phyloP scores from a whole-genome alignment of 2,797 vertebrate species.

The Brachyrhaphis roseni region DNA sequence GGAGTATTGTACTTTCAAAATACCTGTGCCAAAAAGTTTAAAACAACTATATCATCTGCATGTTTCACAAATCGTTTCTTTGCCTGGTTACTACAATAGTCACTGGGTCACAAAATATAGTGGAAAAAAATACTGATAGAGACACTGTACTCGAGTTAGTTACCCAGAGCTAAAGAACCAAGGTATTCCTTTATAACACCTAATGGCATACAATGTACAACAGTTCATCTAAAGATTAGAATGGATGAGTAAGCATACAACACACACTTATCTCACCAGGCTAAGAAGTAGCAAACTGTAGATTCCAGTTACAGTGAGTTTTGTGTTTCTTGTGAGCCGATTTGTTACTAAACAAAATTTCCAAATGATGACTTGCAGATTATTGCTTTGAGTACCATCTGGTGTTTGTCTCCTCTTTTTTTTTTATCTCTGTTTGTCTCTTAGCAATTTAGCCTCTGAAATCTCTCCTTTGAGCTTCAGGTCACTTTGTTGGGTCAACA shows the following conservation, averaged over 20 bases:
- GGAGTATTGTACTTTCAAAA: neutral
- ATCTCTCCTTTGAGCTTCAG: slow-evolving; percentile 61
- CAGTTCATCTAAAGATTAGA: neutral
- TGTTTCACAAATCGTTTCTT: neutral
- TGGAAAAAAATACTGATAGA: neutral
- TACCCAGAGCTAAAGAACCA: neutral
- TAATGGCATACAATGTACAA: neutral
- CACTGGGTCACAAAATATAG: neutral
- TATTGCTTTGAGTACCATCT: neutral
- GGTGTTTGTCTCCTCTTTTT: neutral
- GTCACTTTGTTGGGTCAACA: slow-evolving; percentile 44
- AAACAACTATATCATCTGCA: neutral
- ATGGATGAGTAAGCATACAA: neutral
- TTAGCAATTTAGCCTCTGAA: slow-evolving; percentile 18
- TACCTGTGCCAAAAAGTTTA: neutral
- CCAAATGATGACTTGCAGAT: neutral
- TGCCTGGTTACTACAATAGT: neutral
- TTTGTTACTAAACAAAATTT: neutral
- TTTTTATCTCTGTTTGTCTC: neutral
- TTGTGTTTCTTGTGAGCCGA: neutral
- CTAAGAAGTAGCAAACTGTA: neutral
- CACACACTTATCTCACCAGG: neutral
- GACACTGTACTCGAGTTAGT: neutral
- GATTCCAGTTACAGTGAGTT: neutral
- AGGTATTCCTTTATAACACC: neutral